phyloP scores from a whole-genome alignment of 2,113 vertebrate genomes.

The Leptobrachium leishanense region DNA sequence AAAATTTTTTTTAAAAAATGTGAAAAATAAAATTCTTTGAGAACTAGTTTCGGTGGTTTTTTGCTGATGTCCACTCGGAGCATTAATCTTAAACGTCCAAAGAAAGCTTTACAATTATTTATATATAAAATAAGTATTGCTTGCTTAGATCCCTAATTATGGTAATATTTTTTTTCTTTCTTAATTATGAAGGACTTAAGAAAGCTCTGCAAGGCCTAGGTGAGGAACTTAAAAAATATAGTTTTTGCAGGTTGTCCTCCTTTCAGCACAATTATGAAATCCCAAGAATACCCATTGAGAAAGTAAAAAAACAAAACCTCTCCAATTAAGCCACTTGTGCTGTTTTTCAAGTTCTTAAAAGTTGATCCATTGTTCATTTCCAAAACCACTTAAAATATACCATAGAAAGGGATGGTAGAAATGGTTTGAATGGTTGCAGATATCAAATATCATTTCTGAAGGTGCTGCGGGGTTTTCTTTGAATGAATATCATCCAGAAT shows the following conservation, averaged over 20 bases:
- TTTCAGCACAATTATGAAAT: background rate
- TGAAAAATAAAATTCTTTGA: constrained; percentile 44
- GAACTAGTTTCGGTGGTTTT: constrained; percentile 43
- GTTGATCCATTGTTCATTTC: constrained; percentile 66
- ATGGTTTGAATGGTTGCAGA: constrained; percentile 70
- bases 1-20: constrained; percentile 49
- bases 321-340: background rate
- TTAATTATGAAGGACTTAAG: background rate
- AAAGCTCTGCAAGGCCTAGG: background rate
- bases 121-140: background rate
- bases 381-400: constrained; percentile 52
- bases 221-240: background rate
- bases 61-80: background rate
- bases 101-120: background rate
- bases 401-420: constrained; percentile 69
- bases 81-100: background rate
- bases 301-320: background rate
- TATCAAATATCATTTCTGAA: constrained; percentile 74
- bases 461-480: constrained; percentile 79
- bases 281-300: constrained; percentile 16
- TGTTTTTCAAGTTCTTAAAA: constrained; percentile 63
- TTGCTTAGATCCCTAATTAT: background rate
- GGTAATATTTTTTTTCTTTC: background rate
- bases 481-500: constrained; percentile 60
- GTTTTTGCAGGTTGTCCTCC: constrained; percentile 8